Evolutionary conservation across 2,113 vertebrate species (phyloP).

Genomic region (Neogobius melanostomus): DNA sequence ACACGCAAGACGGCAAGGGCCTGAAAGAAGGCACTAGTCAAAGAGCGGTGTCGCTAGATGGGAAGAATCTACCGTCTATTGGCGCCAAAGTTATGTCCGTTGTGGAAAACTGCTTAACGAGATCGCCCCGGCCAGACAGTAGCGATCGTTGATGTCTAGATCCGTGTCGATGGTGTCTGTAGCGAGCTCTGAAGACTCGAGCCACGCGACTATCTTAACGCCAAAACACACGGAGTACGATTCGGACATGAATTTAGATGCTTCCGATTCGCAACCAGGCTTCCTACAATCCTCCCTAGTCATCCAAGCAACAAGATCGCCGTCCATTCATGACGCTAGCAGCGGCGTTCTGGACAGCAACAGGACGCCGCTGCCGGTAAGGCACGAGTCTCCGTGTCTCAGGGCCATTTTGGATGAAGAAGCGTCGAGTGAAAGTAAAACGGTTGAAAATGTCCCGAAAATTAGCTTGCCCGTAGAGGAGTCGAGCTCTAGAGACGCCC

Average conservation of each 20-base stretch:
- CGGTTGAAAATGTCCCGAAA: constrained; percentile 75
- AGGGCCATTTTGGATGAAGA: constrained; percentile 89
- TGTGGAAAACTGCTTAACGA: constrained; percentile 83
- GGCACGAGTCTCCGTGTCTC: constrained; percentile 81
- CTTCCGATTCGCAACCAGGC: constrained; percentile 90
- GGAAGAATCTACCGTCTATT: constrained; percentile 72
- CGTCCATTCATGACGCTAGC: constrained; percentile 85
- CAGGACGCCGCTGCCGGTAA: constrained; percentile 71
- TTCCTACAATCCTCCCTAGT: constrained; percentile 88
- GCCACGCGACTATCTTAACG: constrained; percentile 83
- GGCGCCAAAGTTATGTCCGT: constrained; percentile 73
- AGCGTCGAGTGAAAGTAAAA: constrained; percentile 76
- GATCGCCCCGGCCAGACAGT: constrained; percentile 87
- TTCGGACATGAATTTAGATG: constrained; percentile 87
- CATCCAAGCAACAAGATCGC: constrained; percentile 86
- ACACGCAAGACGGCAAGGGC: constrained; percentile 83
- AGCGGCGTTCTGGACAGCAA: constrained; percentile 67
- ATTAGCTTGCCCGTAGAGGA: constrained; percentile 78
- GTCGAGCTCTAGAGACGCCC: constrained; percentile 71
- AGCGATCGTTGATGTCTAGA: constrained; percentile 87
- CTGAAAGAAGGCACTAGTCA: constrained; percentile 81
- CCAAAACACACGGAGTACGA: constrained; percentile 87
- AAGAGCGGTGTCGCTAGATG: constrained; percentile 87
- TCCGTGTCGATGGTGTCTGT: constrained; percentile 91
- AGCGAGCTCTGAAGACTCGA: constrained; percentile 94